These are phyloP conservation scores for Tylochromis polylepis DNA, from an alignment of 2,113 vertebrate species.

Conservation along the genomic window DNA sequence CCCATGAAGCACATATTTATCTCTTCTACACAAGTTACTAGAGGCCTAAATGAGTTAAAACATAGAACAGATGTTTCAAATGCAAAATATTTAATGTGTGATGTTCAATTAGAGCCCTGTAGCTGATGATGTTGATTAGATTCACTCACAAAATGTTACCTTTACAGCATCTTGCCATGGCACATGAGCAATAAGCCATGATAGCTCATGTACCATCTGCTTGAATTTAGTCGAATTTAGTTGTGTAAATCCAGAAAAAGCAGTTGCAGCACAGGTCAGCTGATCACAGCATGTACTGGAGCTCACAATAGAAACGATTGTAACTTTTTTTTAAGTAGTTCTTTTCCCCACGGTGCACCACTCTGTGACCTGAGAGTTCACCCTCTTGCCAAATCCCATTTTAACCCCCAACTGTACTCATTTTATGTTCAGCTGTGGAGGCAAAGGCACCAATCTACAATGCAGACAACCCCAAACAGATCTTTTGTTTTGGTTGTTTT, in stretches of 20 bases:
- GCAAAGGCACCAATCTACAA: not conserved
- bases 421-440: not conserved
- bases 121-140: not conserved
- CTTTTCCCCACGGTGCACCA: rapidly evolving
- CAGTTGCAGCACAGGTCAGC: not conserved
- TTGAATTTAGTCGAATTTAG: not conserved
- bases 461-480: rapidly evolving
- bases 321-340: not conserved
- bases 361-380: not conserved
- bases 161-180: not conserved
- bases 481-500: not conserved
- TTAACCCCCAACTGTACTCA: not conserved
- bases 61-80: not conserved
- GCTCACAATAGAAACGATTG: not conserved
- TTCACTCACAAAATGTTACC: not conserved
- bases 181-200: rapidly evolving
- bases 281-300: not conserved
- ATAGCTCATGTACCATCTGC: not conserved
- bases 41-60: not conserved
- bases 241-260: not conserved
- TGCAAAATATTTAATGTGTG: not conserved
- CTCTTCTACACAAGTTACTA: not conserved
- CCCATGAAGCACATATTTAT: not conserved
- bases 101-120: not conserved
- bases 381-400: not conserved